Evolutionary conservation across 1,140 invertebrate species (phyloP), one percentile per base, ranked within the genome.

Genomic region (Dysdera silvatica): DNA sequence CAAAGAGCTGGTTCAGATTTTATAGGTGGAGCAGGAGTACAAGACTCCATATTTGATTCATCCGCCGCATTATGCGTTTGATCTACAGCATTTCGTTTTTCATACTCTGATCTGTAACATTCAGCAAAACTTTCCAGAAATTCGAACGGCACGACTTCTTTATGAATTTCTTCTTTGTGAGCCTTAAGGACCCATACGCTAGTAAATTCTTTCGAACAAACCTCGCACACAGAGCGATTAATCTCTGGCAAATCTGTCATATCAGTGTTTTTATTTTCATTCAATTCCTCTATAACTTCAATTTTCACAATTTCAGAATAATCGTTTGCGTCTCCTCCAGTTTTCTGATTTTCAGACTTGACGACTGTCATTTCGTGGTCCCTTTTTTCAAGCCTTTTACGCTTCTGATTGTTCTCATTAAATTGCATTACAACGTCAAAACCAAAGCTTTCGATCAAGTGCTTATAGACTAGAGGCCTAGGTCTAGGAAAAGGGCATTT

Each of bases 351-450:
- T 58, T 61, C 61, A 31, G 5, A 57, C n/a, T 63, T 56, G 14
- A 57, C 58, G 18, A 68, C 63, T n/a, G n/a, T n/a, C n/a, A n/a
- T n/a, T 49, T 69, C 65, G 3, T 53, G 52, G n/a, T 71, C 71
- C 59, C 65, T 69, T 33, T 64, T 56, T 29, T 61, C 58, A 2
- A 53, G 26, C 45, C 62, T 67, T 23, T 29, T 37, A 12, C 57
- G 37, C 18, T 54, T 71, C 43, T 90, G 87, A 71, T 91, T 87
- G 72, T 89, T 89, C 74, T 95, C 91, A 78, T 94, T 94, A 74
- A 93, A 95, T 76, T 95, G 92, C 89, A 95, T 94, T 5, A 95
- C 91, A 67, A 95, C 82, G 74, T 95, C 92, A 76, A 95, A 94
- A 2, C 93, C 93, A 76, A 91, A 94, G 68, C 88, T 92, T 76